Evolutionary conservation across 37 sponge, comb jelly and placozoan genomes (phyloP).

Genomic region (Aphrocallistes beatrix): DNA sequence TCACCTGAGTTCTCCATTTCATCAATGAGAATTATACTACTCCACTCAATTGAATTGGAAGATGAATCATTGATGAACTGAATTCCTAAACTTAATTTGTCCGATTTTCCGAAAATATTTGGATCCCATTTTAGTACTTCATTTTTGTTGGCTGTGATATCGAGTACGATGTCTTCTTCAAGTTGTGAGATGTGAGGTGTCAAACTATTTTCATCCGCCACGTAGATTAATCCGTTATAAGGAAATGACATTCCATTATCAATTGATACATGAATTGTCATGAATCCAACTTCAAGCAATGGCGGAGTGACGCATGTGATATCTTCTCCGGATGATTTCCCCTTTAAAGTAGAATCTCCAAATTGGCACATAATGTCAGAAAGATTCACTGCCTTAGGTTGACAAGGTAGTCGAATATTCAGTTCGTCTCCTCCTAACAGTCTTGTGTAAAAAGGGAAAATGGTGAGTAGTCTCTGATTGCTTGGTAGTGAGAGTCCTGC

Average conservation of each 20-base stretch:
- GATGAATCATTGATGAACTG: background rate
- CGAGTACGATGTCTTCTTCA: background rate
- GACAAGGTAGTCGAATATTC: background rate
- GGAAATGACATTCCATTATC: background rate
- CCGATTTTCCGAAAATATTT: background rate
- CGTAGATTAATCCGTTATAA: background rate
- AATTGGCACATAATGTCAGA: too few species aligned
- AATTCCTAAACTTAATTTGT: background rate
- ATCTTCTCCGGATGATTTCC: too few species aligned
- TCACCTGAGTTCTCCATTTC: too few species aligned
- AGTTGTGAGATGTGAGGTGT: background rate
- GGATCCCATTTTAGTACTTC: background rate
- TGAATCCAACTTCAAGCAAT: background rate
- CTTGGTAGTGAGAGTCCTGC: background rate
- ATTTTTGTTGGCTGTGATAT: background rate
- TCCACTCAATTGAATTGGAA: too few species aligned
- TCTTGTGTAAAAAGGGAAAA: background rate
- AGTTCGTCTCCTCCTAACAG: slow-evolving; percentile 9
- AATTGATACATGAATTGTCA: background rate
- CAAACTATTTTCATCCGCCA: background rate
- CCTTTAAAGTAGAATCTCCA: too few species aligned
- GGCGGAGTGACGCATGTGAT: background rate
- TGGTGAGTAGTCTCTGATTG: background rate
- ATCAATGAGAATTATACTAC: too few species aligned
- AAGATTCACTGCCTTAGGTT: too few species aligned